A percentile compares a stretch with the other conserved stretches of the same genome.
Conservation (phyloP, 2,888 invertebrate species). For the Scrobipalpa costella region DNA sequence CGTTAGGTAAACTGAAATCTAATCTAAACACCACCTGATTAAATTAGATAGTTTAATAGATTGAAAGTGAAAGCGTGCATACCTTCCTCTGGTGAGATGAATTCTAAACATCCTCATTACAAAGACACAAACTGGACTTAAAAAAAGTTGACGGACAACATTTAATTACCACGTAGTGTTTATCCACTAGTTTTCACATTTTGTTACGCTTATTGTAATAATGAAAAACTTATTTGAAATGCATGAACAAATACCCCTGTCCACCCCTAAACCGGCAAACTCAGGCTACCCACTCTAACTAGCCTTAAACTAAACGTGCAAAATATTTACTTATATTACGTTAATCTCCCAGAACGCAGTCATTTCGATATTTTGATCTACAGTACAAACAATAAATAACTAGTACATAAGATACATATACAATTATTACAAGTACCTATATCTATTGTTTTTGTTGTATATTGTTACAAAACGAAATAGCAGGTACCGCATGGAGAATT, state of each 20-base stretch:
- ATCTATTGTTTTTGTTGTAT: slow-evolving; percentile 64
- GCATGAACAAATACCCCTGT: slow-evolving; percentile 2
- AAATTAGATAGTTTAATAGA: too few relatives aligned
- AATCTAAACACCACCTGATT: too few relatives aligned
- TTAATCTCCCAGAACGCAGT: slow-evolving; percentile 75
- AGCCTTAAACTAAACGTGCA: slow-evolving; percentile 66
- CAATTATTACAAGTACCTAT: slow-evolving; percentile 60
- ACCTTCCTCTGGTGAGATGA: too few relatives aligned
- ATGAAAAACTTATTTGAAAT: slow-evolving; percentile 3
- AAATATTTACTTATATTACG: slow-evolving; percentile 65
- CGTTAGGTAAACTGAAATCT: too few relatives aligned
- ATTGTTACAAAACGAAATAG: slow-evolving; percentile 68
- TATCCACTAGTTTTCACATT: not conserved
- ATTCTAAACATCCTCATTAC: not conserved
- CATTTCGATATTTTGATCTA: slow-evolving; percentile 70
- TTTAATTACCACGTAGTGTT: not conserved
- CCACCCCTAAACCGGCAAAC: not conserved
- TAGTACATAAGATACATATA: slow-evolving; percentile 62
- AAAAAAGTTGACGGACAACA: not conserved
- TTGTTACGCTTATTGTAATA: not conserved
- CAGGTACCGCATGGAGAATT: slow-evolving; percentile 72
- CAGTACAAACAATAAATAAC: slow-evolving; percentile 70
- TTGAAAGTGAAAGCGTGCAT: too few relatives aligned
- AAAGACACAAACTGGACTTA: not conserved
- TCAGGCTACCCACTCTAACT: slow-evolving; percentile 35